Percentiles rank a stretch among this genome's conserved stretches.
These are phyloP conservation scores for Trichoplusia ni DNA, from an alignment of 1,140 invertebrate genomes.

Conservation along the genomic window DNA sequence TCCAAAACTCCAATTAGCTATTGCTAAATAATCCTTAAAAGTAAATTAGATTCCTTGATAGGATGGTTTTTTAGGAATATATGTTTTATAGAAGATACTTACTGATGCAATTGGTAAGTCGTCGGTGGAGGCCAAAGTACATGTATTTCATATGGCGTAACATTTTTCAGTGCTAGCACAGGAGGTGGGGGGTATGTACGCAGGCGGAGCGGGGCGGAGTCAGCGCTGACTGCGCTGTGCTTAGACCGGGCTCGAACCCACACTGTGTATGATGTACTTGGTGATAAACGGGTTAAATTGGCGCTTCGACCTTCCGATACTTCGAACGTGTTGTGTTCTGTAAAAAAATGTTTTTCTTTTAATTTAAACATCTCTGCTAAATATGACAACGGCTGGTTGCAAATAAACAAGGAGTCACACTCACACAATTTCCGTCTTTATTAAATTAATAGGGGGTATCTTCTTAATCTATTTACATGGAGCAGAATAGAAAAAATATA, in stretches of 20 bases:
- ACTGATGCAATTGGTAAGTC: slow-evolving; percentile 56
- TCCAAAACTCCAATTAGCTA: too few relatives aligned
- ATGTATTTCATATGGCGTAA: slow-evolving; percentile 82
- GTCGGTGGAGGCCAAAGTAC: slow-evolving; percentile 84
- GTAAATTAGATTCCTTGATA: too few relatives aligned
- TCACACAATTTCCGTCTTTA: background rate
- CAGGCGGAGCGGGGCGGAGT: slow-evolving; percentile 83
- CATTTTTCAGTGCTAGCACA: slow-evolving; percentile 81
- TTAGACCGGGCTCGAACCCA: slow-evolving; percentile 88
- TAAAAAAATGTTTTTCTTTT: slow-evolving; percentile 4
- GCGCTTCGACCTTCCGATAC: slow-evolving; percentile 71
- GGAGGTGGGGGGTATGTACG: slow-evolving; percentile 87
- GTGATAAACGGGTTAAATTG: slow-evolving; percentile 65
- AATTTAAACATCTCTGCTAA: too few relatives aligned
- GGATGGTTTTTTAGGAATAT: background rate
- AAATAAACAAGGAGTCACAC: background rate
- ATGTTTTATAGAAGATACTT: slow-evolving; percentile 30
- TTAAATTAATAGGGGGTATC: too few relatives aligned
- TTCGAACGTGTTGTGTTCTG: slow-evolving; percentile 72
- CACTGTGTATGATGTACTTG: slow-evolving; percentile 85
- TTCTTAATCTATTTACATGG: too few relatives aligned
- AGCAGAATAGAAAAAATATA: too few relatives aligned
- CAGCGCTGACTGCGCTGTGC: slow-evolving; percentile 85
- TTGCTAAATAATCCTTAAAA: too few relatives aligned
- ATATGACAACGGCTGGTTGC: too few relatives aligned